These are phyloP conservation scores for Troides aeacus DNA, from an alignment of 2,888 invertebrate genomes.

Conservation along the genomic window DNA sequence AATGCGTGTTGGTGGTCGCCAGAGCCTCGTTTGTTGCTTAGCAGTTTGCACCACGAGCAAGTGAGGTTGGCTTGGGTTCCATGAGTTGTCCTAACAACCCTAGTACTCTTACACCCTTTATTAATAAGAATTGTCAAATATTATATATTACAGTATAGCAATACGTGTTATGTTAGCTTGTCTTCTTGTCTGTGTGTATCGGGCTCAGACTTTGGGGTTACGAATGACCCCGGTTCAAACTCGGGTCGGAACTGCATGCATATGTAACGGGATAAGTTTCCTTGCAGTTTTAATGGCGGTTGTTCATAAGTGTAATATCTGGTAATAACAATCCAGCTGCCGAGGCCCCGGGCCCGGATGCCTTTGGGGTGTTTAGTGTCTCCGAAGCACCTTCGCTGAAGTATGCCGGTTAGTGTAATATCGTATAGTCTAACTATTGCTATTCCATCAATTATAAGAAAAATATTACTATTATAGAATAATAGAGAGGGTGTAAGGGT, in stretches of 20 bases:
- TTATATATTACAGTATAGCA: too few species aligned
- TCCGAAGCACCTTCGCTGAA: constrained; percentile 22
- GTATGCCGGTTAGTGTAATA: constrained; percentile 11
- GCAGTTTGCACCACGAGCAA: too few species aligned
- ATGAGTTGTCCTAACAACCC: too few species aligned
- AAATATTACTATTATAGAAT: too few species aligned
- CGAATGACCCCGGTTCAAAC: constrained; percentile 55
- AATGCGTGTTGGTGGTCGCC: too few species aligned
- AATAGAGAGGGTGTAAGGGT: too few species aligned
- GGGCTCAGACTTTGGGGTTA: constrained; percentile 48
- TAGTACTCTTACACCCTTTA: too few species aligned
- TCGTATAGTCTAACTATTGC: neutral
- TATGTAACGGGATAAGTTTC: constrained; percentile 66
- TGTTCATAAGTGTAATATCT: constrained; percentile 76
- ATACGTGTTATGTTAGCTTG: constrained; percentile 18
- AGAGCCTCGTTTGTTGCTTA: too few species aligned
- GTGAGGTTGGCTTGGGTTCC: too few species aligned
- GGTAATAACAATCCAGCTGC: constrained; percentile 54
- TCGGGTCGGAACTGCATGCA: constrained; percentile 59
- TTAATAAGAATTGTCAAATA: too few species aligned
- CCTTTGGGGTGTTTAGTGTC: constrained; percentile 40
- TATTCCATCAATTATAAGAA: neutral
- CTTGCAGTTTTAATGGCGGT: constrained; percentile 67
- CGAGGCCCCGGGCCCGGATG: constrained; percentile 33
- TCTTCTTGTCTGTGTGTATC: constrained; percentile 37